phyloP scores from a whole-genome alignment of 2,113 vertebrate genomes.

The Sminthopsis crassicaudata region DNA sequence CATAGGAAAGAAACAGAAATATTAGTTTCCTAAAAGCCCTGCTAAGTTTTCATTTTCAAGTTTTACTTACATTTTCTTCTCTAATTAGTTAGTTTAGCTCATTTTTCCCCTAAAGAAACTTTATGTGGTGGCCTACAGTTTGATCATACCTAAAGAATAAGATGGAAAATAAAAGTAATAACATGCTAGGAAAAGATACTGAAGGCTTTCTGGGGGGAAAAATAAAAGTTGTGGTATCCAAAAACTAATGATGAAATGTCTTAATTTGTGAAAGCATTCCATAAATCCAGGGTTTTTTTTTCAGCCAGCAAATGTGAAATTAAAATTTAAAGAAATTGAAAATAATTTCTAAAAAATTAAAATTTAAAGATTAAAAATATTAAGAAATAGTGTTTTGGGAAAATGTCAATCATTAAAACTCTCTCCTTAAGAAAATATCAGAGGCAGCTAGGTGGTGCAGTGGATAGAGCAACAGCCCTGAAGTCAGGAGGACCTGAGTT shows the following conservation, averaged over 20 bases:
- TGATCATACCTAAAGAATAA: neutral
- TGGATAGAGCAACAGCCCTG: too few species aligned
- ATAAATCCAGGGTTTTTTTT: neutral
- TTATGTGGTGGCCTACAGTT: neutral
- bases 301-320: neutral
- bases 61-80: too few species aligned
- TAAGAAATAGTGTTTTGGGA: neutral
- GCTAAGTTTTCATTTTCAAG: neutral
- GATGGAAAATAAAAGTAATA: neutral
- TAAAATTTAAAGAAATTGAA: too few species aligned
- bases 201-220: neutral
- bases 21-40: neutral
- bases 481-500: too few species aligned
- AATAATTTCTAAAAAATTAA: too few species aligned
- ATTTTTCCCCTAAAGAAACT: too few species aligned
- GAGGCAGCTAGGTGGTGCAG: too few species aligned
- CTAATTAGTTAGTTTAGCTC: too few species aligned
- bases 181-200: neutral
- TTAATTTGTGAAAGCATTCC: neutral
- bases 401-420: neutral
- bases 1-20: neutral
- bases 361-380: neutral
- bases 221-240: neutral
- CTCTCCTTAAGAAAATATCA: neutral
- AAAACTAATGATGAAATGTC: neutral